These are phyloP conservation scores for Heloderma charlesbogerti DNA, from an alignment of 2,113 vertebrate genomes.

Conservation along the genomic window DNA sequence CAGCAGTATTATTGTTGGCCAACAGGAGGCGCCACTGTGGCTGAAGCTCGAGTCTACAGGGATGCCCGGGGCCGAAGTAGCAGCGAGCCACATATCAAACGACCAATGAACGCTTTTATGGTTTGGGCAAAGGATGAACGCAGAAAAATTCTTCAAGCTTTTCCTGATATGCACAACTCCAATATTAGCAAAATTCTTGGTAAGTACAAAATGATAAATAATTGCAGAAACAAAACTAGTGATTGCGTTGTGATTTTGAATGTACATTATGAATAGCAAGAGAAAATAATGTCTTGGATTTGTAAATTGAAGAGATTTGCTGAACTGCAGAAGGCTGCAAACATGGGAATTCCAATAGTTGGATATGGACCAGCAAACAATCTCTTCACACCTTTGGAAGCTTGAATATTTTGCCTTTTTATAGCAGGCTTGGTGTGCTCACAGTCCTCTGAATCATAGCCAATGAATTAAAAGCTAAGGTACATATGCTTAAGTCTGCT, in stretches of 20 bases:
- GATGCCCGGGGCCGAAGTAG: conserved; percentile 94
- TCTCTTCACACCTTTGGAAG: neutral
- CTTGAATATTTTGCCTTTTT: conserved; percentile 4
- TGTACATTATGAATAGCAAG: neutral
- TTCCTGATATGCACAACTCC: conserved; percentile 99
- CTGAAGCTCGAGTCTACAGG: conserved; percentile 96
- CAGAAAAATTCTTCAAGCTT: conserved; percentile 98
- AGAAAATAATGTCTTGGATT: neutral
- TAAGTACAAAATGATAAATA: conserved; percentile 71
- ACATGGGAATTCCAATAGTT: neutral
- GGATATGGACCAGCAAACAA: neutral
- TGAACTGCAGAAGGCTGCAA: neutral
- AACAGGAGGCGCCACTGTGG: conserved; percentile 97
- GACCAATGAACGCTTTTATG: conserved; percentile 99
- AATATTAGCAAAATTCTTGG: conserved; percentile 99
- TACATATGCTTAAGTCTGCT: neutral
- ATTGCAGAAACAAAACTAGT: neutral
- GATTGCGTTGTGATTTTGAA: neutral
- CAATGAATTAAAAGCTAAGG: neutral
- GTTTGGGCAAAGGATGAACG: conserved; percentile 99
- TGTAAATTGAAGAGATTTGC: neutral
- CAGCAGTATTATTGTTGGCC: conserved; percentile 96
- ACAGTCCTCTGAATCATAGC: neutral
- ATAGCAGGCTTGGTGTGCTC: neutral
- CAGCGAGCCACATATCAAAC: conserved; percentile 98